Percentiles rank a stretch among this genome's conserved stretches.
These are phyloP conservation scores for Pavo muticus DNA, from an alignment of 2,113 vertebrate species.

Conservation along the genomic window DNA sequence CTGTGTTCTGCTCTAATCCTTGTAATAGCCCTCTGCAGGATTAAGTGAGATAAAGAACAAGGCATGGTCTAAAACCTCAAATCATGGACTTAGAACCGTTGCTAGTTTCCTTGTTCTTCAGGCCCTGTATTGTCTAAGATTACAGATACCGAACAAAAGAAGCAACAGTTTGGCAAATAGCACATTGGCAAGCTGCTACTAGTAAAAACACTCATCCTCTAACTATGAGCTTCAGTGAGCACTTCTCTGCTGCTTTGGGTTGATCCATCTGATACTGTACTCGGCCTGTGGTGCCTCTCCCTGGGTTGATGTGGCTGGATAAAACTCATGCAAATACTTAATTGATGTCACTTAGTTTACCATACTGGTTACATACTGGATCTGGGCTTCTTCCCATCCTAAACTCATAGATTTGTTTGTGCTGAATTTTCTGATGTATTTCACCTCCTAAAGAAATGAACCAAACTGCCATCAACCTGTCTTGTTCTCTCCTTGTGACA, in stretches of 20 bases:
- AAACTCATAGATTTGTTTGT: not conserved
- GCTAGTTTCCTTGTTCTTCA: not conserved
- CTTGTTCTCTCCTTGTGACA: not conserved
- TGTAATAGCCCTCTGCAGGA: not conserved
- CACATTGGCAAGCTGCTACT: not conserved
- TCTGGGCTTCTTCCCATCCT: constrained; percentile 1
- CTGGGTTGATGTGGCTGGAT: not conserved
- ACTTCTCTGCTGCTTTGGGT: not conserved
- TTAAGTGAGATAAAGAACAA: not conserved
- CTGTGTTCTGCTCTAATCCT: not conserved
- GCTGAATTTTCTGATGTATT: constrained; percentile 8
- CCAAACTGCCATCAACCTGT: not conserved
- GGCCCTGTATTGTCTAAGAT: not conserved
- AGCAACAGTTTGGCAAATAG: not conserved
- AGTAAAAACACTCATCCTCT: not conserved
- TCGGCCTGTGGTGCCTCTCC: not conserved
- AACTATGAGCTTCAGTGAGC: not conserved
- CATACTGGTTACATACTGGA: too few relatives aligned
- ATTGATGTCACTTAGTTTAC: not conserved
- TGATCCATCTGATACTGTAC: not conserved
- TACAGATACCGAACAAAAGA: not conserved
- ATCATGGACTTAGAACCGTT: not conserved
- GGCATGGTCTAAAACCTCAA: not conserved
- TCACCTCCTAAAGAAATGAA: not conserved
- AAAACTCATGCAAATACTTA: not conserved